Evolutionary conservation across 2,797 vertebrate genomes (phyloP), one percentile per base, ranked within the genome.

Genomic region (Sebastes oblongus): DNA sequence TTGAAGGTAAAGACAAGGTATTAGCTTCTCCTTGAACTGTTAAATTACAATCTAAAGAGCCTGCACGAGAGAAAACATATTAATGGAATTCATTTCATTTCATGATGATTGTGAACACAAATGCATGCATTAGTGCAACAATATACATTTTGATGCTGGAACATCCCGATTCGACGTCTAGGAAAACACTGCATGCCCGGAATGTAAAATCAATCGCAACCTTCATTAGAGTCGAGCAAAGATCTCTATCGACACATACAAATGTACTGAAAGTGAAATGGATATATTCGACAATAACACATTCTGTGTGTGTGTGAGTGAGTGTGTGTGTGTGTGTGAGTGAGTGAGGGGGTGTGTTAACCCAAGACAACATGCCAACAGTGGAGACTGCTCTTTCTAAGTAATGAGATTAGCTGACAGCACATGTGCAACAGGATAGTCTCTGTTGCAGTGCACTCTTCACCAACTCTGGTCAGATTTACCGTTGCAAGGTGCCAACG

Each of bases 321-420:
- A 71, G 75, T 50, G 65, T 50, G 78, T 72, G 75, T 56, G 66
- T 65, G 65, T 50, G 42, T 14, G 30, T n/a, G 30, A 11, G 54
- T 1, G 58, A 20, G 64, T 50, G 30, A 22, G 71, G 61, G 76
- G 72, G 79, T 72, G 83, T 72, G 73, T 82, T 86, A 87, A 86
- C 84, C 77, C 82, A 71, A 87, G 91, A 94, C 92, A 91, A 90
- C 87, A 92, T 92, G 90, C 87, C 93, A 94, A 91, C 89, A 86
- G 84, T 88, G 82, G 81, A 92, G 91, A 87, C 86, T 85, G 80
- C 68, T 77, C 87, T 89, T 87, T 91, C 84, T 65, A 90, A 86
- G 81, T 94, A 95, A 95, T 92, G 81, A 89, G 90, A 95, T 95
- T 93, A 95, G 61, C 83, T 18, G 73, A 79, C 91, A 90, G 92